These are phyloP conservation scores for Calephelis nemesis DNA, from an alignment of 1,140 invertebrate genomes.

Conservation along the genomic window DNA sequence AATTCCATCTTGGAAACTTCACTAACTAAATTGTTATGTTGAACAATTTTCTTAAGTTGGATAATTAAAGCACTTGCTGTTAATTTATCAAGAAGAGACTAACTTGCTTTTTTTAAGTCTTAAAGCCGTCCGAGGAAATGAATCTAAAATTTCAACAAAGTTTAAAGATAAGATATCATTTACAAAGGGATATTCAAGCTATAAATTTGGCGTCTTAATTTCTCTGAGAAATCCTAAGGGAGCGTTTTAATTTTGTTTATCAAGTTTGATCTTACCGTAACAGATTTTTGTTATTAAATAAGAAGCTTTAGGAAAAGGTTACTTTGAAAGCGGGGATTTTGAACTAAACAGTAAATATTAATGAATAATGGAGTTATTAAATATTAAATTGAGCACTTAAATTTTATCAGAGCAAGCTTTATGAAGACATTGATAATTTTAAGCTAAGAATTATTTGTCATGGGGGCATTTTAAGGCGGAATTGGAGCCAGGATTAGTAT, in stretches of 20 bases:
- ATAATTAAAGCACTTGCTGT: constrained; percentile 29
- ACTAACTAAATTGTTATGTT: neutral
- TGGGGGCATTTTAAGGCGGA: too few species aligned
- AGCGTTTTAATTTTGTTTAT: constrained; percentile 16
- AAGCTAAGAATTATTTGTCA: too few species aligned
- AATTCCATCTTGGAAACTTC: too few species aligned
- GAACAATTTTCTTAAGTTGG: neutral
- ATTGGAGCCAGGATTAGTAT: too few species aligned
- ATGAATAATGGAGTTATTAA: neutral
- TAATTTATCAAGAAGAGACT: constrained; percentile 28
- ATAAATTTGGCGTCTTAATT: constrained; percentile 37
- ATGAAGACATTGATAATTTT: too few species aligned
- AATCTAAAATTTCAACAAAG: constrained; percentile 46
- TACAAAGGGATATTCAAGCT: constrained; percentile 39
- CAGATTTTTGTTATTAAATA: constrained; percentile 4
- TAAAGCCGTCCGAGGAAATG: constrained; percentile 41
- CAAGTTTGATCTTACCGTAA: constrained; percentile 1
- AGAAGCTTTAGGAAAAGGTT: neutral
- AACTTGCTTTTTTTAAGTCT: constrained; percentile 28
- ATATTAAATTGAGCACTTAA: too few species aligned
- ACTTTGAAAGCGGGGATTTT: neutral
- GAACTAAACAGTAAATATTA: neutral
- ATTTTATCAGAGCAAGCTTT: too few species aligned
- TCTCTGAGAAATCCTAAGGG: constrained; percentile 16
- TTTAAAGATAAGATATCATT: constrained; percentile 50